These are phyloP conservation scores for Erethizon dorsatum DNA, from an alignment of 2,797 vertebrate species.

Conservation along the genomic window DNA sequence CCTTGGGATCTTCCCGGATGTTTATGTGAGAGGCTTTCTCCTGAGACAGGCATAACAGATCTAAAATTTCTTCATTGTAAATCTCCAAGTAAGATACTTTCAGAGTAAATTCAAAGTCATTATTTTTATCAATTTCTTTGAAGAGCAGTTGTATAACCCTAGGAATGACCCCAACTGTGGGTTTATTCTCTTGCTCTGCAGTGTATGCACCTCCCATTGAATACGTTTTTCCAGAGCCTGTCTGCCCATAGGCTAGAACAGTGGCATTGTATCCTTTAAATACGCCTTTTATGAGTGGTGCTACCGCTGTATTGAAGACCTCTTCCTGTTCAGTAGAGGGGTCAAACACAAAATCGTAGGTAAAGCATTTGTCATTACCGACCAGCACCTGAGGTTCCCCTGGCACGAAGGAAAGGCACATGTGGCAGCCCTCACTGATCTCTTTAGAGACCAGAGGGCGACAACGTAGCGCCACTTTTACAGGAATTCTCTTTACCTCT, in stretches of 20 bases:
- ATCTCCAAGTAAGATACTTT: constrained; percentile 98
- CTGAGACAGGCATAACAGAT: constrained; percentile 93
- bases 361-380: constrained; percentile 96
- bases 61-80: constrained; percentile 98
- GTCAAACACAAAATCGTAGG: constrained; percentile 97
- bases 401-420: constrained; percentile 95
- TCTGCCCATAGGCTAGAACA: constrained; percentile 97
- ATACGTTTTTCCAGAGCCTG: constrained; percentile 97
- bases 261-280: constrained; percentile 99
- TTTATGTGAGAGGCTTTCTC: constrained; percentile 93
- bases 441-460: constrained; percentile 96
- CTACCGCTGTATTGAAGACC: constrained; percentile 93
- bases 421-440: constrained; percentile 94
- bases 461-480: constrained; percentile 96
- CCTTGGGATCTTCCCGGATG: constrained; percentile 97
- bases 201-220: constrained; percentile 98
- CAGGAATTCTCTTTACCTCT: constrained; percentile 94
- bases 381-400: constrained; percentile 96
- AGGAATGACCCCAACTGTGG: constrained; percentile 95
- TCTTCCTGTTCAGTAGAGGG: constrained; percentile 96
- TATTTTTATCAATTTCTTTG: constrained; percentile 91
- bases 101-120: constrained; percentile 92
- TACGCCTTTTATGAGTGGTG: constrained; percentile 94
- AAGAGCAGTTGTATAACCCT: constrained; percentile 95
- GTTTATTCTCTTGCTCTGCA: constrained; percentile 94